A percentile compares a stretch with the other conserved stretches of the same genome.
Conservation (phyloP, 2,888 invertebrate species). For the Lepidocyrtinus sp. region DNA sequence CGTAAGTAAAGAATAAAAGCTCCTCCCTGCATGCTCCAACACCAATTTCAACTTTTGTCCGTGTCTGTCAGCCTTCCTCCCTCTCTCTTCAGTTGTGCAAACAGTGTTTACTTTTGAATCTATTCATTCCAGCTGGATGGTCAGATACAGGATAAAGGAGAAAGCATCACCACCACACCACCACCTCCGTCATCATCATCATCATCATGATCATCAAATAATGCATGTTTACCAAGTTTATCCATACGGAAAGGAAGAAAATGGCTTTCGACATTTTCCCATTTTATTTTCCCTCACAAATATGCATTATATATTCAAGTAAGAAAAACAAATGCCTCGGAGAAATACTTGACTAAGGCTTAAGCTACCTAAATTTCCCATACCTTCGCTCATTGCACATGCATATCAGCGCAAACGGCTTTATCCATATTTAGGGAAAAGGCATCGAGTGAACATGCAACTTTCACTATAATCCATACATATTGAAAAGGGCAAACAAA, state of each 20-base stretch:
- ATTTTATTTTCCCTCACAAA: neutral
- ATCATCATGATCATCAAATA: conserved; percentile 48
- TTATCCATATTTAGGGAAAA: conserved; percentile 6
- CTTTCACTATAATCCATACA: neutral
- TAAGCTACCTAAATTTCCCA: neutral
- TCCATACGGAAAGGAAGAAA: conserved; percentile 25
- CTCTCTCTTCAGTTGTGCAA: conserved; percentile 32
- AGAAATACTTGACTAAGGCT: neutral
- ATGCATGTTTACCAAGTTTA: conserved; percentile 55
- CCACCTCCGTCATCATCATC: conserved; percentile 28
- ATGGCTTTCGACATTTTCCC: conserved; percentile 37
- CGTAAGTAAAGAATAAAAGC: conserved; percentile 32
- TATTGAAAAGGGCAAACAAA: conserved; percentile 4
- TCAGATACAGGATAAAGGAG: conserved; percentile 44
- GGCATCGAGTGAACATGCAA: neutral
- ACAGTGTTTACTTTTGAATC: conserved; percentile 58
- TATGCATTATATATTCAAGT: conserved; percentile 7
- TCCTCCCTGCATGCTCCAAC: conserved; percentile 47
- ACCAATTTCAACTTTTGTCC: conserved; percentile 40
- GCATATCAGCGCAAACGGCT: neutral
- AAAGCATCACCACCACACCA: conserved; percentile 20
- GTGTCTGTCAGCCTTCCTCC: conserved; percentile 6
- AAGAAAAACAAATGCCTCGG: conserved; percentile 1
- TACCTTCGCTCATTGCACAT: conserved; percentile 4
- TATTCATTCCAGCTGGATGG: conserved; percentile 58